Base-by-base conservation (phyloP, 2,888 invertebrate genomes). In the Pegoplata infirma region DNA sequence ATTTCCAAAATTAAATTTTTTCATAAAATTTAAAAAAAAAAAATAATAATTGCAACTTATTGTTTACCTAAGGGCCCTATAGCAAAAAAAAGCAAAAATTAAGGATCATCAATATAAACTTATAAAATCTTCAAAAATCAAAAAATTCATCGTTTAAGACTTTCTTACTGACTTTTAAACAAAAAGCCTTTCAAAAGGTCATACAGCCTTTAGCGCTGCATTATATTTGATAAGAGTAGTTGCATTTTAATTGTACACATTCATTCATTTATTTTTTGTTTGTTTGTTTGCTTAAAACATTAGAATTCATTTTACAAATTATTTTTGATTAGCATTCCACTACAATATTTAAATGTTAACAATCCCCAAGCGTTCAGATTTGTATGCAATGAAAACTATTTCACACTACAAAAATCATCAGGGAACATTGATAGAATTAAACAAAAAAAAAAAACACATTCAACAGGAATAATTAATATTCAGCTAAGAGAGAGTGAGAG, bases 381-480 rank as follows among this genome's bases (percentile, higher is more conserved):
- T 8, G 1, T 25, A 32, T 21, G n/a, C n/a, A 6, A 5, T 5
- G n/a, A n/a, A n/a, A 49, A n/a, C 5, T 49, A 8, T 36, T 51
- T 59, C 23, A 51, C 19, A 44, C 36, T 16, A 61, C 6, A 12
- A 71, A 14, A 21, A 25, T 21, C 36, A 17, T 12, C 21, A 21
- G 12, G 28, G 3, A 5, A 0, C 40, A 51, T n/a, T 49, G 17
- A 32, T n/a, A 23, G 3, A 40, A n/a, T 5, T 56, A 17, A 17
- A 21, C 14, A 17, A 16, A 32, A 32, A 28, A 46, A 5, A 56
- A 58, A n/a, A 8, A 23, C 23, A 56, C 28, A 69, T 44, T 53
- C 59, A 72, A 72, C 55, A 72, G 47, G 53, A 47, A 40, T 19
- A 10, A 7, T 14, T 25, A 63, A 17, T 51, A 56, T 46, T 51